Conservation (phyloP, 2,797 vertebrate species). For the Pseudochromis fuscus region DNA sequence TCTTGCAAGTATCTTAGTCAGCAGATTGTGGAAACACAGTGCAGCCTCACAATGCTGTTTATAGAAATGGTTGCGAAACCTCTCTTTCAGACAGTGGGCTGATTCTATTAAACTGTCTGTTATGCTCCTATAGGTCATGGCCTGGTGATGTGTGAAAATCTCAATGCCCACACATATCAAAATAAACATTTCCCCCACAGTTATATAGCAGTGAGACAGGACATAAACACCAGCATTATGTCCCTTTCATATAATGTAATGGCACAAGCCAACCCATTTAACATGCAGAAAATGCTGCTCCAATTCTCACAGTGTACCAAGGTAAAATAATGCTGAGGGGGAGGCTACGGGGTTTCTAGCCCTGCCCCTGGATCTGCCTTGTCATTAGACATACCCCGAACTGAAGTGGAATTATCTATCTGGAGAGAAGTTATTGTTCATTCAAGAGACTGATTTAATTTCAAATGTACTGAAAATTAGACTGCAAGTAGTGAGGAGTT, state of each 20-base stretch:
- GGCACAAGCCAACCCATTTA: background rate
- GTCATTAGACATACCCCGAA: background rate
- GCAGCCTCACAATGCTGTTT: constrained; percentile 18
- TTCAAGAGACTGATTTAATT: constrained; percentile 2
- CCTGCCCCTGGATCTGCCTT: no score
- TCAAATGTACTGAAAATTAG: background rate
- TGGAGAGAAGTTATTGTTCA: background rate
- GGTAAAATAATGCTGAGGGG: no score
- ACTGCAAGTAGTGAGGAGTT: background rate
- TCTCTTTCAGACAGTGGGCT: constrained; percentile 33
- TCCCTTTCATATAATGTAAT: constrained; percentile 4
- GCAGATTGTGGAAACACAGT: constrained; percentile 29
- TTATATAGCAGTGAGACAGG: constrained; percentile 14
- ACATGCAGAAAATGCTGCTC: constrained; percentile 7
- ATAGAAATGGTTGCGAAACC: constrained; percentile 26
- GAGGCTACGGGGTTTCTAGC: no score
- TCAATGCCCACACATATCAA: constrained; percentile 23
- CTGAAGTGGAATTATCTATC: background rate
- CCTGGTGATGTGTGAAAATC: constrained; percentile 31
- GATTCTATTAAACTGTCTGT: constrained; percentile 19
- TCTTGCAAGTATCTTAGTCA: constrained; percentile 46
- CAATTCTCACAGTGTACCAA: background rate
- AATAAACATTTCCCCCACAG: constrained; percentile 30
- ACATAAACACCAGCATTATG: constrained; percentile 22
- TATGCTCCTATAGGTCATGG: constrained; percentile 36